phyloP scores from a whole-genome alignment of 2,113 vertebrate genomes.

The Climacteris rufus region DNA sequence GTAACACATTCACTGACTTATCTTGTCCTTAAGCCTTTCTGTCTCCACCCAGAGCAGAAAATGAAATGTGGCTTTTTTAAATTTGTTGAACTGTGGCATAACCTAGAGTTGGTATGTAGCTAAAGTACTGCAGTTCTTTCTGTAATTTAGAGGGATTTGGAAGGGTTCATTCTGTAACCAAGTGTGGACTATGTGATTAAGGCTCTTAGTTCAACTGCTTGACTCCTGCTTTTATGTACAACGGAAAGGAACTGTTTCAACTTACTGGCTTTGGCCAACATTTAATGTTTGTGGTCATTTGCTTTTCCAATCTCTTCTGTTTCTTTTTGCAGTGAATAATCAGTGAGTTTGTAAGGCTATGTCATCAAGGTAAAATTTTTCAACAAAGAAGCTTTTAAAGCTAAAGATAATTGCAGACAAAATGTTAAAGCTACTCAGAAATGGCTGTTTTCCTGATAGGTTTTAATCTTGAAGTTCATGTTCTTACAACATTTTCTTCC shows the following conservation, averaged over 20 bases:
- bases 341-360: not conserved
- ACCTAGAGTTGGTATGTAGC: not conserved
- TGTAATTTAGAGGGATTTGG: not conserved
- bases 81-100: not conserved
- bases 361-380: not conserved
- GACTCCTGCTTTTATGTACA: not conserved
- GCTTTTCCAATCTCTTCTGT: not conserved
- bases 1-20: not conserved
- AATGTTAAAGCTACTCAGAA: not conserved
- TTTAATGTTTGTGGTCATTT: not conserved
- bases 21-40: not conserved
- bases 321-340: not conserved
- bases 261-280: not conserved
- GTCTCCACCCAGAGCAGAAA: not conserved
- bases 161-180: not conserved
- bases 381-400: not conserved
- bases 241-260: not conserved
- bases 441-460: not conserved
- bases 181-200: not conserved
- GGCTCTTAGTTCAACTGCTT: not conserved
- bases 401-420: not conserved
- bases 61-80: not conserved
- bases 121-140: not conserved
- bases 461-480: not conserved
- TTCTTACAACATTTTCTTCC: not conserved